phyloP scores from a whole-genome alignment of 2,797 vertebrate species.

The Salmo trutta region DNA sequence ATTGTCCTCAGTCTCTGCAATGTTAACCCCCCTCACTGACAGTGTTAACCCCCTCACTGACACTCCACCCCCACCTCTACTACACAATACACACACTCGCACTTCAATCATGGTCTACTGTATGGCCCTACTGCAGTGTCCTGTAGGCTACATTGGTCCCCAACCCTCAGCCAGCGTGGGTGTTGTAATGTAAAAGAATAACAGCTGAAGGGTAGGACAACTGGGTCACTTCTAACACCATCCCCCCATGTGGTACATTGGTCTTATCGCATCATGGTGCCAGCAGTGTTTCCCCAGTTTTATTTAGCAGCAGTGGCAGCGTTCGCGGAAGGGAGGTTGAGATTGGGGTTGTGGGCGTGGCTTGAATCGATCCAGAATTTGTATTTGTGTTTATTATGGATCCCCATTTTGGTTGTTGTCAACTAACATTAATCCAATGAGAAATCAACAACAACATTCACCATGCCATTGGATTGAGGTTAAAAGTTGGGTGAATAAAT shows the following conservation, averaged over 20 bases:
- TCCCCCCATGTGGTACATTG: conserved; percentile 37
- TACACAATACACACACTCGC: not conserved
- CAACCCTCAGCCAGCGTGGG: not conserved
- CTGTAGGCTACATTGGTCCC: not conserved
- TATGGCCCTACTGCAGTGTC: conserved; percentile 1
- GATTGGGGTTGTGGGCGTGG: too few relatives aligned
- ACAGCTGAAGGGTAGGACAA: conserved; percentile 40
- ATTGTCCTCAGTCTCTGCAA: conserved; percentile 58
- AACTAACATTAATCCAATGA: too few relatives aligned
- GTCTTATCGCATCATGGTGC: too few relatives aligned
- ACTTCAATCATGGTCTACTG: not conserved
- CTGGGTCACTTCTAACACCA: conserved; percentile 44
- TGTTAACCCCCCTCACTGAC: conserved; percentile 73
- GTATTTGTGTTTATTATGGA: too few relatives aligned
- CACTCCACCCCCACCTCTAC: not conserved
- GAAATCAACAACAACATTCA: too few relatives aligned
- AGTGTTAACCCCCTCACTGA: not conserved
- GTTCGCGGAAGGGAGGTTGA: too few relatives aligned
- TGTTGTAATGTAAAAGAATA: conserved; percentile 43
- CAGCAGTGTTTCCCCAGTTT: too few relatives aligned
- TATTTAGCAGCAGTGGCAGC: too few relatives aligned
- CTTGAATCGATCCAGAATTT: too few relatives aligned
- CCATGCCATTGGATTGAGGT: too few relatives aligned
- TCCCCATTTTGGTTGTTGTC: too few relatives aligned
- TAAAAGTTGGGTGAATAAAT: too few relatives aligned